Evolutionary conservation across 2,888 invertebrate genomes (phyloP), one percentile per base, ranked within the genome.

Genomic region (Drosophila macrospina): DNA sequence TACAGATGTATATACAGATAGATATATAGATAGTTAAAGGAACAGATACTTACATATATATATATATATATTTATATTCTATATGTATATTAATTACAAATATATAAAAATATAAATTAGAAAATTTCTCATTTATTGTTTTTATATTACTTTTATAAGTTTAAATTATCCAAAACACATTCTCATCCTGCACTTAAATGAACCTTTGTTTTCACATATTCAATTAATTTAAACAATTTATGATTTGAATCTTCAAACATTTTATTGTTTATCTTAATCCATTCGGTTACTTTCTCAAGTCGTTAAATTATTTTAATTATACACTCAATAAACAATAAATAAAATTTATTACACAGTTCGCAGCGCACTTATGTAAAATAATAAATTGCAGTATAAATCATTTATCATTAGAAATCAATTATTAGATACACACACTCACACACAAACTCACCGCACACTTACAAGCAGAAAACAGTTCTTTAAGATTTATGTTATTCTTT

Each of bases 331-430:
- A 20, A 20, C 42, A 1, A 16, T 42, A 37, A 42, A 15, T 26
- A 20, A 39, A 20, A 65, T 28, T 65, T 36, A 54, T 59, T 70
- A 45, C 34, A 7, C 44, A 54, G 7, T 44, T 16, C 13, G 47
- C 16, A 42, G 20, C 39, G 36, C 47, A 55, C 41, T 59, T 59
- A 44, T 62, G 50, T 63, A 68, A 76, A 67, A 26, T 44, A 76
- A 69, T 71, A 50, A 61, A 52, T 52, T 52, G 54, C 63, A 15
- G 51, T 59, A 30, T 48, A 60, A 61, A 47, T 67, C 42, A 68
- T 73, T 72, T 56, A 64, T 64, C 67, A 71, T 54, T 63, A 5
- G 16, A 63, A 60, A 57, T 63, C 71, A 71, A 70, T 76, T 67
- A 52, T 26, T 32, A 32, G 54, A 32, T 44, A 47, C 50, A 28